Evolutionary conservation across 2,888 invertebrate species (phyloP), one percentile per base, ranked within the genome.

Genomic region (Allacma fusca): DNA sequence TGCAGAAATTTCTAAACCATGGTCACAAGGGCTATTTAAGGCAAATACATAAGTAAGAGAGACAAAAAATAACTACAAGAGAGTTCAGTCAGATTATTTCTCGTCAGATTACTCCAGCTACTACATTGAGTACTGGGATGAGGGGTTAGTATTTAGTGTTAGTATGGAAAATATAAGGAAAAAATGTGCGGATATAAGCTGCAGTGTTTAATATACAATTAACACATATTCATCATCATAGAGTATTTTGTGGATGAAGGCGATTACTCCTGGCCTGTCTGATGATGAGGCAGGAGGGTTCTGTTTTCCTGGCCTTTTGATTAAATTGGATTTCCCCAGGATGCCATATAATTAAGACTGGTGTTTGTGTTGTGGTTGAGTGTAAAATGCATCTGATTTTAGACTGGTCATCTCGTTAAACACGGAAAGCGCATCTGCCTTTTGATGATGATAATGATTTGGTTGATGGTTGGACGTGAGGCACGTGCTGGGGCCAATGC

Each of bases 221-320:
- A 80, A 62, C 75, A 76, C 80, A 79, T 76, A 79, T 80, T 80
- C 80, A 80, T 80, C 80, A 79, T 76, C 4, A 76, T 76, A 26
- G 79, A n/a, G n/a, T n/a, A n/a, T n/a, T n/a, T n/a, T n/a, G n/a
- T n/a, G n/a, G n/a, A n/a, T n/a, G n/a, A n/a, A n/a, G n/a, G n/a
- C n/a, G n/a, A n/a, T n/a, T n/a, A n/a, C n/a, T n/a, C n/a, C n/a
- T n/a, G n/a, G n/a, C n/a, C n/a, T n/a, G n/a, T n/a, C n/a, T n/a
- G n/a, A n/a, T n/a, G n/a, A n/a, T n/a, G n/a, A 50, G 50, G 50
- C 9, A 9, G 50, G 50, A 50, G 50, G 50, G 50, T 50, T 16
- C 19, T 5, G 19, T 13, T 13, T 50, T 16, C 50, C 50, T 13
- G 50, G n/a, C 50, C 19, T 13, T 19, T 50, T 50, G 7, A 50